Base-by-base conservation (phyloP, 1,140 invertebrate genomes). In the Mycetomoellerius zeteki region DNA sequence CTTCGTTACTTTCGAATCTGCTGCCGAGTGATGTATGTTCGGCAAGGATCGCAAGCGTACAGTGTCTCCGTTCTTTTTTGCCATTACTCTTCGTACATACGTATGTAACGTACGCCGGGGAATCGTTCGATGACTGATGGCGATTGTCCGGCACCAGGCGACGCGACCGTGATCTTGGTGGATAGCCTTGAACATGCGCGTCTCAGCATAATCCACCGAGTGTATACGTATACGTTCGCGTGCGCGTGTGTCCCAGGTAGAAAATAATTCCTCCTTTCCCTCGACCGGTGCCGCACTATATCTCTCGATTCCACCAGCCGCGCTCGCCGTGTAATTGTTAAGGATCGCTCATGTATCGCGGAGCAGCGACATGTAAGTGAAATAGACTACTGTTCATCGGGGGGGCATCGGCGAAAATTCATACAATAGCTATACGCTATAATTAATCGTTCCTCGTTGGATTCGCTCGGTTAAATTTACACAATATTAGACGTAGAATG, bases 41-140 rank as follows among this genome's bases (percentile, higher is more conserved):
- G 73, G 62, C 16, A 65, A 67, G 77, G 43, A 84, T 72, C 89
- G 77, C 58, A 24, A 27, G 75, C 56, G 54, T 37, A 65, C 64
- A 14, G n/a, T 82, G 54, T 85, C 33, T 60, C 60, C n/a, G 58
- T 72, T 81, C 69, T 76, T 75, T 87, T 67, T 85, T 64, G 64
- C 76, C 65, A 76, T 52, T 89, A 58, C 60, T 85, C 54, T 30
- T 24, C 52, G 62, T 65, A 54, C 60, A 21, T 43, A 21, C 43
- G 47, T 43, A 43, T 37, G 56, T 56, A 67, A 56, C 47, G 47
- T 52, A 21, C 24, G 30, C 82, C 47, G 24, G 86, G 21, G 78
- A 62, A 87, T 78, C 73, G 85, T 69, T 87, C 89, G 81, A 90
- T 90, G 88, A 90, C 86, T 80, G 86, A 90, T 90, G 89, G 56